Evolutionary conservation across 2,797 vertebrate species (phyloP).

Genomic region (Takifugu rubripes): DNA sequence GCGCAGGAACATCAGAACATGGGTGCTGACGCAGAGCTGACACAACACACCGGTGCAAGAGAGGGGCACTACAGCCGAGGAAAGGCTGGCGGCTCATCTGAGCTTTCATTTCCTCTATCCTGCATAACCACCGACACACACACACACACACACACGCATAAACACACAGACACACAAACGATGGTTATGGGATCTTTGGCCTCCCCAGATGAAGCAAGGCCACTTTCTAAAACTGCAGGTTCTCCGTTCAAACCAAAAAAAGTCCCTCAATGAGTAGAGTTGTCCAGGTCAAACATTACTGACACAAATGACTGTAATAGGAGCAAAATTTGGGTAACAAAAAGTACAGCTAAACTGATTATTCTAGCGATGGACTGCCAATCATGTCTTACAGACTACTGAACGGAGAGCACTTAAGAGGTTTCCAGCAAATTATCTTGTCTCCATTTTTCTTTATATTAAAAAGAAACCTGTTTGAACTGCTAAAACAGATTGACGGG

Average conservation of each 20-base stretch:
- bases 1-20: neutral
- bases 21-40: constrained; percentile 28
- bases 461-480: too few relatives aligned
- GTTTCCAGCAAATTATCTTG: constrained; percentile 8
- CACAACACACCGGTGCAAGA: constrained; percentile 11
- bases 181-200: constrained; percentile 48
- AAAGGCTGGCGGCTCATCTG: constrained; percentile 63
- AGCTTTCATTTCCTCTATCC: constrained; percentile 77
- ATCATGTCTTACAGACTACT: constrained; percentile 8
- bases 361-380: neutral
- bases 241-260: constrained; percentile 12
- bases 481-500: too few relatives aligned
- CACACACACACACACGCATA: constrained; percentile 24
- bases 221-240: constrained; percentile 25
- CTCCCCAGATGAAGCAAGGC: constrained; percentile 40
- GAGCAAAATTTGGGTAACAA: constrained; percentile 6
- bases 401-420: constrained; percentile 2
- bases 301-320: neutral
- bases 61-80: constrained; percentile 54
- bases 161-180: constrained; percentile 25
- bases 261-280: constrained; percentile 2
- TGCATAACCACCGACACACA: constrained; percentile 57
- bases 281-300: neutral
- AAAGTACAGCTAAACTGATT: neutral
- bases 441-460: constrained; percentile 3